Evolutionary conservation across 2,797 vertebrate genomes (phyloP), one percentile per base, ranked within the genome.

Genomic region (Dicrostonyx torquatus): DNA sequence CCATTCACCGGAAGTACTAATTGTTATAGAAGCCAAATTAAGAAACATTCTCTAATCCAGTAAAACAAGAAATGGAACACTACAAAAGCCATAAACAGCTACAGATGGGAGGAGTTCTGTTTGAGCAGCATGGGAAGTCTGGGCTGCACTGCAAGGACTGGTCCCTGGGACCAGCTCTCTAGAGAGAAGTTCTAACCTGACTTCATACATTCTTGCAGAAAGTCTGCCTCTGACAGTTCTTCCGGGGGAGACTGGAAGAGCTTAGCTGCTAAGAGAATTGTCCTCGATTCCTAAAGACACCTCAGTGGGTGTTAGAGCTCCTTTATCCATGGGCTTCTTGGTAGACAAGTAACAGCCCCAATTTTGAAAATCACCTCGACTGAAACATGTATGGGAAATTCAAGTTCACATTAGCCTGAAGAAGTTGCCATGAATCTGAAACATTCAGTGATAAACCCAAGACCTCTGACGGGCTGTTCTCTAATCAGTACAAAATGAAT

Each of bases 401-500:
- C 14, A 12, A 79, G 6, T 64, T 73, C 64, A 45, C 50, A 8
- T 53, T 10, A 89, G 34, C 87, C 75, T 6, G 29, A 84, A 85
- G 24, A 20, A 85, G 2, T 6, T 75, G 4, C 4, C 24, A 43
- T 11, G 0, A 68, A 94, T 93, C 89, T 72, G n/a, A 31, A 83
- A 68, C 12, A 2, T 34, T 29, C n/a, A n/a, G 34, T 48, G 90
- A 90, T 45, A 0, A 40, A 79, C 5, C 12, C 84, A 90, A 29
- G 43, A 34, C 34, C 93, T 79, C 55, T 70, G 0, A 37, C 26
- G 66, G 22, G 2, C 2, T 87, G 70, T 55, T 95, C 87, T 94
- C 85, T 96, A 91, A 87, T 75, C 91, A 86, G 24, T 55, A 93
- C 10, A 87, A 92, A 97, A 90, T 62, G 84, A 95, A 94, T 91